Evolutionary conservation across 30 jellyfish, hydroid and myxozoan species (phyloP).

Genomic region (Mastigias papua): DNA sequence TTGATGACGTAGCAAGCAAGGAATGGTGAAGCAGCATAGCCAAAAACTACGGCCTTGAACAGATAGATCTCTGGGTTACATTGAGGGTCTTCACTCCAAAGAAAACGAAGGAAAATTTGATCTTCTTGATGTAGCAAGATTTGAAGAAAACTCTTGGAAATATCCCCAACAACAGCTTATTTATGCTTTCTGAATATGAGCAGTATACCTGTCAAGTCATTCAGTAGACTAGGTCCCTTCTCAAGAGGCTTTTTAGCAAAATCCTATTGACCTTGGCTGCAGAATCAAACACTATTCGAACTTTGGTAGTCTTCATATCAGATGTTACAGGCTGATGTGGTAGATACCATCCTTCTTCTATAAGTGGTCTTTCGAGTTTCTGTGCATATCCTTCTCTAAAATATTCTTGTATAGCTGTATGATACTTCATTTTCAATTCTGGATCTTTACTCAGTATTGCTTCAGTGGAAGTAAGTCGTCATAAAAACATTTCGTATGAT

Average conservation of each 20-base stretch:
- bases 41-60: slow-evolving; percentile 1
- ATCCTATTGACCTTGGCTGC: slow-evolving; percentile 32
- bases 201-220: slow-evolving; percentile 40
- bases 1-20: slow-evolving; percentile 27
- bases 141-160: slow-evolving; percentile 40
- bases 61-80: slow-evolving; percentile 39
- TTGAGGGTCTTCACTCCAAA: slow-evolving; percentile 46
- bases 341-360: slow-evolving; percentile 5
- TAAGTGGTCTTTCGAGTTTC: neutral
- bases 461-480: neutral
- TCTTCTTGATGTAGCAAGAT: slow-evolving; percentile 31
- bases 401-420: neutral
- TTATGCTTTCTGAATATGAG: slow-evolving; percentile 41
- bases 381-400: neutral
- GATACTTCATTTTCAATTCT: neutral
- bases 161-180: slow-evolving; percentile 33
- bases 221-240: slow-evolving; percentile 30
- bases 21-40: slow-evolving; percentile 32
- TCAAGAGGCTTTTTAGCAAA: neutral
- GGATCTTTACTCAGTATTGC: slow-evolving; percentile 5
- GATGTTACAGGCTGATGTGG: neutral
- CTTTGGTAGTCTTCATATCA: slow-evolving; percentile 13
- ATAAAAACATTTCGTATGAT: slow-evolving; percentile 20
- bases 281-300: slow-evolving; percentile 41
- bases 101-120: slow-evolving; percentile 46